Conservation (phyloP, 2,113 vertebrate species). For the Pachyramphus minor region DNA sequence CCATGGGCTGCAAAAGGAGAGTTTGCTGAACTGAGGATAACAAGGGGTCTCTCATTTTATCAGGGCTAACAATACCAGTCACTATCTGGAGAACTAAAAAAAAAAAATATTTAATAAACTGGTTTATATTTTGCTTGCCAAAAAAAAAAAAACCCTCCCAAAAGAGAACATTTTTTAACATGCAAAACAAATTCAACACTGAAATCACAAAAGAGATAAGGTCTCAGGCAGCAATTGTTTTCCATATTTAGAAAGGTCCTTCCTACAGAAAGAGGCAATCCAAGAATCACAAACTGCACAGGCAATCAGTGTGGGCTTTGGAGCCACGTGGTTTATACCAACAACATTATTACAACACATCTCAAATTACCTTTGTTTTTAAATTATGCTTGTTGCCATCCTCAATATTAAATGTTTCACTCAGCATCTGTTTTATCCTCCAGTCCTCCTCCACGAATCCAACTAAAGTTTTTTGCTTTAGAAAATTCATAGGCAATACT, state of each 20-base stretch:
- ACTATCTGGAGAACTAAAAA: not conserved
- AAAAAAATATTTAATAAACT: not conserved
- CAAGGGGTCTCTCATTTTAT: not conserved
- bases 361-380: not conserved
- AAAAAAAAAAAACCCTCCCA: not conserved
- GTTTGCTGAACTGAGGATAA: not conserved
- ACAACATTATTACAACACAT: not conserved
- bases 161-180: not conserved
- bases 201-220: not conserved
- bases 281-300: not conserved
- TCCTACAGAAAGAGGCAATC: not conserved
- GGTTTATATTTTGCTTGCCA: not conserved
- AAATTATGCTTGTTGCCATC: not conserved
- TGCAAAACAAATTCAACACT: not conserved
- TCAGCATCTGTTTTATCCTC: not conserved
- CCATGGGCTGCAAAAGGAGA: not conserved
- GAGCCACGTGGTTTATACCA: not conserved
- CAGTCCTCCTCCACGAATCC: not conserved
- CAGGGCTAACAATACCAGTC: not conserved
- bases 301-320: not conserved
- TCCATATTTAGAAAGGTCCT: not conserved
- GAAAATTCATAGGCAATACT: rapidly evolving
- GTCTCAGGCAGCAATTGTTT: not conserved
- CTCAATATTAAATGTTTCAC: not conserved
- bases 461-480: not conserved